Evolutionary conservation across 2,888 invertebrate species (phyloP), one percentile per base, ranked within the genome.

Genomic region (Ashinkailepas kermadecensis): DNA sequence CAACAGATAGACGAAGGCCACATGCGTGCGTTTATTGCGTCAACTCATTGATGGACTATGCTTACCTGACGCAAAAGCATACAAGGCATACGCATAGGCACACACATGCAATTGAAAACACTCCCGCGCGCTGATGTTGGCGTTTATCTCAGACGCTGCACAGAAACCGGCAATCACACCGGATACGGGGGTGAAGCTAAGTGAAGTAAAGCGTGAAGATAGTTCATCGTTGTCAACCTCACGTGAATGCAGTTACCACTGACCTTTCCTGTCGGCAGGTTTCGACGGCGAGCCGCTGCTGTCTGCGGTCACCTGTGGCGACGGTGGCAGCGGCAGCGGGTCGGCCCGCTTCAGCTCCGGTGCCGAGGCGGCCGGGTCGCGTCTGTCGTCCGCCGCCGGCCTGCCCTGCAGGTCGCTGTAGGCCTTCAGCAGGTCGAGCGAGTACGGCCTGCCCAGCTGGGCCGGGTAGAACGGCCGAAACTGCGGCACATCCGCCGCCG

Each of bases 261-360:
- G 6, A 39, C 39, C 70, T 70, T 12, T 39, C 15, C 15, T 9
- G 15, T 1, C 39, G 54, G 39, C 21, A 18, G 18, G 18, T 56
- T 56, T 74, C 18, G 54, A 56, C 74, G 74, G 74, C 74, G 74
- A 56, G 1, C 54, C 74, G 74, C 54, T 74, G 74, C 74, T 74
- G 74, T 74, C 74, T 21, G 74, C 74, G 8, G 13, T 18, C 21
- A 56, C 74, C 21, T 12, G 67, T 1, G 67, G 25, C 67, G 74
- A 56, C 15, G 39, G 39, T 4, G 39, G 39, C 23, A 39, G 25
- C 70, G 39, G 67, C 67, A 23, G 70, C 23, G 23, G 23, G 65
- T 9, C 65, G 65, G 23, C 12, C 65, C 23, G 23, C 62, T 13
- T 18, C 15, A 62, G 18, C 62, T 62, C 62, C 39, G 39, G 39